Conservation (phyloP, 64 coral and sea anemone genomes). For the Stichodactyla mertensii region DNA sequence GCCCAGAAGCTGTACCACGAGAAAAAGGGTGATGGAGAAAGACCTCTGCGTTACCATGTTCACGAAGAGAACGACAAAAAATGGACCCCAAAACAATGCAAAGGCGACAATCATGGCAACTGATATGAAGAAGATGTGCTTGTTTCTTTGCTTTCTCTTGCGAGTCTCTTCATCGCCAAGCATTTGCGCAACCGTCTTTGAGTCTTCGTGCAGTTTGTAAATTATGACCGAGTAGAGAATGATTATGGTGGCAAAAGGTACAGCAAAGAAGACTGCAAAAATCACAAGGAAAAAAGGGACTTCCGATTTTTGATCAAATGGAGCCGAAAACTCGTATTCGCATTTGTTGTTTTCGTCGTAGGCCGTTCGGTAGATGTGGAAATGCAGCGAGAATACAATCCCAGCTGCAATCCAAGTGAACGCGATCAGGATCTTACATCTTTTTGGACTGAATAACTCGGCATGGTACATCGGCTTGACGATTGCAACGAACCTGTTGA, state of each 20-base stretch:
- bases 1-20: not conserved
- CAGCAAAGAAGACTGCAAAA: not conserved
- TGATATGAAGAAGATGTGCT: not conserved
- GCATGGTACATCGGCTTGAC: not conserved
- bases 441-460: not conserved
- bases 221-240: not conserved
- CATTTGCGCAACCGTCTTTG: not conserved
- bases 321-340: not conserved
- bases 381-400: not conserved
- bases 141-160: not conserved
- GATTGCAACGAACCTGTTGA: slow-evolving; percentile 7
- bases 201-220: not conserved
- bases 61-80: not conserved
- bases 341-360: not conserved
- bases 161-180: not conserved
- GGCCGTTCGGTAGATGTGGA: not conserved
- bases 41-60: not conserved
- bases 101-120: not conserved
- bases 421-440: not conserved
- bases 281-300: not conserved
- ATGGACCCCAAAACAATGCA: not conserved
- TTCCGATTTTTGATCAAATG: not conserved
- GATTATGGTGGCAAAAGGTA: not conserved
- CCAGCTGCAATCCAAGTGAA: not conserved
- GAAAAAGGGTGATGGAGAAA: not conserved